Evolutionary conservation across 2,113 vertebrate genomes (phyloP).

Genomic region (Octodon degus): DNA sequence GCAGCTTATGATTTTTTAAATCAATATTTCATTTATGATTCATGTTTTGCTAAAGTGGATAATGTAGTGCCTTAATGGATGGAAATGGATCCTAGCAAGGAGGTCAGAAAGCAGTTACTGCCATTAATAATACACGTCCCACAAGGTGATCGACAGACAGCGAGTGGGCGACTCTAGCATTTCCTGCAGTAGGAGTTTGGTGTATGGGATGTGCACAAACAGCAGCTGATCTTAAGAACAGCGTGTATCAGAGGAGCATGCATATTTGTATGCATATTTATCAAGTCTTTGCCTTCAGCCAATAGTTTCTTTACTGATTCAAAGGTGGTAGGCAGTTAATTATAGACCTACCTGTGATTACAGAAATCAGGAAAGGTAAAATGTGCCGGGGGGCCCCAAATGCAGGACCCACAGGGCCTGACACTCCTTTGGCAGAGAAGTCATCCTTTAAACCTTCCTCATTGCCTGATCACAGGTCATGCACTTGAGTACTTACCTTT

Average conservation of each 20-base stretch:
- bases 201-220: not conserved
- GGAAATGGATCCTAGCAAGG: slow-evolving; percentile 82
- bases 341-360: not conserved
- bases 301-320: slow-evolving; percentile 10
- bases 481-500: not conserved
- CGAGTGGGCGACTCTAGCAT: slow-evolving; percentile 47
- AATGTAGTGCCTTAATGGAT: slow-evolving; percentile 84
- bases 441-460: not conserved
- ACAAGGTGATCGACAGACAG: slow-evolving; percentile 68
- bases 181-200: not conserved
- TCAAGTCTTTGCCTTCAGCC: slow-evolving; percentile 13
- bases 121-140: slow-evolving; percentile 81
- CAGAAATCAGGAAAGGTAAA: slow-evolving; percentile 7
- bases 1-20: slow-evolving; percentile 73
- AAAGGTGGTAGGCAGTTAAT: not conserved
- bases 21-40: slow-evolving; percentile 87
- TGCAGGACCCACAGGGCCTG: not conserved
- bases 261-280: not conserved
- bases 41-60: slow-evolving; percentile 80
- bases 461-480: no score
- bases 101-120: slow-evolving; percentile 79
- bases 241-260: not conserved
- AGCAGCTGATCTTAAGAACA: slow-evolving; percentile 7
- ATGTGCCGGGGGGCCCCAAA: not conserved
- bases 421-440: not conserved